phyloP scores from a whole-genome alignment of 2,797 vertebrate species.

The Onychomys arenicola region DNA sequence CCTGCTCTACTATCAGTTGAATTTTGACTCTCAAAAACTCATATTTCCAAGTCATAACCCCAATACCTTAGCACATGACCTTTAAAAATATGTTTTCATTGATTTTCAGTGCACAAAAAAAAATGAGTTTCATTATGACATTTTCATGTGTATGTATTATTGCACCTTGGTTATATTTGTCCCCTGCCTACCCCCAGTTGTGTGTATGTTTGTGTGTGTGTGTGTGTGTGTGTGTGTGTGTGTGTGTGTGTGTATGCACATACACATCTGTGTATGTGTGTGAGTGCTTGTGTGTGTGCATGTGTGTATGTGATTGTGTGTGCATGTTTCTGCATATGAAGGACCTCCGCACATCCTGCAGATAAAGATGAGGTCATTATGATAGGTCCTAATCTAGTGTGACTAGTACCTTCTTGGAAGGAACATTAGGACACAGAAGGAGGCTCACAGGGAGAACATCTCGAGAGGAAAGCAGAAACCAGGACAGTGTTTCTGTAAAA shows the following conservation, averaged over 20 bases:
- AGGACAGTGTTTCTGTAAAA: neutral
- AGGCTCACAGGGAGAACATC: neutral
- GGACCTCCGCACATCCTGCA: neutral
- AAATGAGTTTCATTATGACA: neutral
- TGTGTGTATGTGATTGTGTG: neutral
- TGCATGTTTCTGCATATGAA: neutral
- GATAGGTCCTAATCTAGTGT: neutral
- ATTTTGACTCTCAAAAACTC: neutral
- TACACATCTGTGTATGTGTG: accelerated
- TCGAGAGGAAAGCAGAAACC: neutral
- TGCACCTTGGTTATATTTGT: neutral
- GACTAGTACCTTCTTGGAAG: neutral
- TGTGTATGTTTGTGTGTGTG: neutral
- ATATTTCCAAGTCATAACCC: neutral
- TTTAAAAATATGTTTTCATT: neutral
- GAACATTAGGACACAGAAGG: neutral
- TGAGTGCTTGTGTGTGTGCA: too few species aligned
- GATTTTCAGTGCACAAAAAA: neutral
- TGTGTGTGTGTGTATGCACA: neutral
- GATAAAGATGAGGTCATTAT: neutral
- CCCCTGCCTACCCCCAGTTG: neutral
- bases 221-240: neutral
- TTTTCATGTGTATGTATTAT: neutral
- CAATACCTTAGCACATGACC: neutral
- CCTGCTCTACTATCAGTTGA: neutral